Evolutionary conservation across 2,888 invertebrate species (phyloP), one percentile per base, ranked within the genome.

Genomic region (Leptarthrus brevirostris): DNA sequence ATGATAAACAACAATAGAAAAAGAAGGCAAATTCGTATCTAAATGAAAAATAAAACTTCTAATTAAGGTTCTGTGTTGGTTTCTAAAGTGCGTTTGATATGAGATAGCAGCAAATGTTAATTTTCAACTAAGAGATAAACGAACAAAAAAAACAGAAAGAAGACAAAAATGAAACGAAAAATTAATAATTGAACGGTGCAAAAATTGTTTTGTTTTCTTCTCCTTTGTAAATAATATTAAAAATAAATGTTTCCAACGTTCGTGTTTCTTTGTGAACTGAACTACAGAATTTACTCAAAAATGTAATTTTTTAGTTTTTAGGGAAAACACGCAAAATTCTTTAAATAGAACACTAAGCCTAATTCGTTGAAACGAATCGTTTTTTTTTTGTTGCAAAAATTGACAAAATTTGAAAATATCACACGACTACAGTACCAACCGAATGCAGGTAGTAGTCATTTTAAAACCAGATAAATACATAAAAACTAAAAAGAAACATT

Each of bases 181-280:
- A n/a, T n/a, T 22, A 20, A 64, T 64, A 64, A 14, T 44, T n/a
- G n/a, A 53, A 8, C 16, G 30, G 52, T 69, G 69, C 69, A 69
- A 16, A 49, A 69, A n/a, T 69, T 5, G 6, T 44, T 66, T n/a
- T 66, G 24, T 24, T 66, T 47, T 47, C 47, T 16, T 44, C 44
- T 54, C n/a, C 3, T 54, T 24, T 54, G 6, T 49, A 56, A 26
- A 34, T 30, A 30, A 56, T 10, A 56, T 56, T 2, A 64, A 64
- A 64, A 40, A 64, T 20, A 44, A 14, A 47, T 66, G 22, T 66
- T 14, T n/a, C n/a, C n/a, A n/a, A n/a, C n/a, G n/a, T n/a, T 69
- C 20, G 82, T 84, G 86, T 87, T 85, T 88, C 87, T 87, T 88
- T 90, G 91, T 91, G 88, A 89, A 89, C 89, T 90, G 90, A n/a